phyloP scores from a whole-genome alignment of 2,113 vertebrate genomes.

The Periophthalmus modestus region DNA sequence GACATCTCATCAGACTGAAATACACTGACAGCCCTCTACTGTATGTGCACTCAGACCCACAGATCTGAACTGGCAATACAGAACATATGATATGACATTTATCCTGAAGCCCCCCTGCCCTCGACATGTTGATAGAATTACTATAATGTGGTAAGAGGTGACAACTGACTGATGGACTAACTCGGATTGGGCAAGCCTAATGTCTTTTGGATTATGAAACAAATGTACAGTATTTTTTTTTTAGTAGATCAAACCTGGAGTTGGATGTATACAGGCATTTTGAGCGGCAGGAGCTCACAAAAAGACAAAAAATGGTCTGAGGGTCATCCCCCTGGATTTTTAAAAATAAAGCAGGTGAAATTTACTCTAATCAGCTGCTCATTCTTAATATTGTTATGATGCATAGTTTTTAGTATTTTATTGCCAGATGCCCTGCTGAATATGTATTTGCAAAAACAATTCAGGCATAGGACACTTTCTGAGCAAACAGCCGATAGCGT shows the following conservation, averaged over 20 bases:
- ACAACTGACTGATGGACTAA: too few relatives aligned
- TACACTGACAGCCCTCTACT: constrained; percentile 28
- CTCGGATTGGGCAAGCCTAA: too few relatives aligned
- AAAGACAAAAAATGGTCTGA: too few relatives aligned
- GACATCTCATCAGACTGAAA: constrained; percentile 57
- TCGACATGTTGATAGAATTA: too few relatives aligned
- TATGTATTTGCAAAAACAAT: not conserved
- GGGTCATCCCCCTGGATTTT: too few relatives aligned
- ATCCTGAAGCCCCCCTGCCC: not conserved
- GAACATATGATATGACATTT: not conserved
- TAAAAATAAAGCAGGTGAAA: too few relatives aligned
- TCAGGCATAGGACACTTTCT: not conserved
- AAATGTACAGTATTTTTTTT: too few relatives aligned
- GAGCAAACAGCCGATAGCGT: not conserved
- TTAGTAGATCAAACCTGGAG: too few relatives aligned
- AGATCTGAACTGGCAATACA: not conserved
- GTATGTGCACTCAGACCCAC: constrained; percentile 11
- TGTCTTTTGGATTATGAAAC: too few relatives aligned
- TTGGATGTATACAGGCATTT: too few relatives aligned
- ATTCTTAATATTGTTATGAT: not conserved
- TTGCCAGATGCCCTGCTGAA: not conserved
- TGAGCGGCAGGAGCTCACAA: too few relatives aligned
- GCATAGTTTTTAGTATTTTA: not conserved
- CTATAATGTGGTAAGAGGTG: too few relatives aligned
- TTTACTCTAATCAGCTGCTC: not conserved